phyloP scores from a whole-genome alignment of 2,113 vertebrate species.

The Hoplias malabaricus region DNA sequence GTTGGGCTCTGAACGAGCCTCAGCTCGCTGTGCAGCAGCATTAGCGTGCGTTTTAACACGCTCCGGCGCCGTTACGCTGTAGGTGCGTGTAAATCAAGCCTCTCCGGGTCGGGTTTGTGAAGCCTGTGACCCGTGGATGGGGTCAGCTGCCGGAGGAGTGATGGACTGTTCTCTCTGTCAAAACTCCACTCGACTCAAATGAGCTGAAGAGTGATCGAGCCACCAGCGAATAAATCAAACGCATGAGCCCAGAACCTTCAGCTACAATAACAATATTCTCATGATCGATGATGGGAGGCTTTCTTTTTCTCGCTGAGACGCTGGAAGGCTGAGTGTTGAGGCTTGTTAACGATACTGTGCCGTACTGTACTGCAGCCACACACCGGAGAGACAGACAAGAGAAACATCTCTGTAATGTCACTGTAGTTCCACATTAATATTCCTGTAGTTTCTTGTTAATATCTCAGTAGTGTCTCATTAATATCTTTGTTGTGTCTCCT shows the following conservation, averaged over 20 bases:
- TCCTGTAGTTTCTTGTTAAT: too few species aligned
- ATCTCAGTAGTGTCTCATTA: too few species aligned
- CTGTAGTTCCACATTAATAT: too few species aligned
- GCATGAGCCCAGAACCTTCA: slow-evolving; percentile 16
- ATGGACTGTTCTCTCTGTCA: slow-evolving; percentile 43
- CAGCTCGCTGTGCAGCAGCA: slow-evolving; percentile 33
- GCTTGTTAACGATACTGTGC: not conserved
- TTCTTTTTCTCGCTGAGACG: slow-evolving; percentile 7
- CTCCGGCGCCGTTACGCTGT: slow-evolving; percentile 49
- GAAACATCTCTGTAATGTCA: too few species aligned
- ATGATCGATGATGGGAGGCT: slow-evolving; percentile 10
- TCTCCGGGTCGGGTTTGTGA: slow-evolving; percentile 54
- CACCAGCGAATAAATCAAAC: slow-evolving; percentile 39
- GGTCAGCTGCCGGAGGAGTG: slow-evolving; percentile 49
- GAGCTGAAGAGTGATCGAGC: slow-evolving; percentile 38
- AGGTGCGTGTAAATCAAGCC: slow-evolving; percentile 59
- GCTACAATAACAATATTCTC: slow-evolving; percentile 29
- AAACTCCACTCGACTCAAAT: slow-evolving; percentile 36
- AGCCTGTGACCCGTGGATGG: slow-evolving; percentile 45
- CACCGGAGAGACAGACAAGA: too few species aligned
- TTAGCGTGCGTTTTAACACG: slow-evolving; percentile 53
- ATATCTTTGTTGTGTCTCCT: too few species aligned
- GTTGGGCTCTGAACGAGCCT: not conserved
- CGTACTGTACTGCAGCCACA: not conserved
- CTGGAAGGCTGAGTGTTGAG: not conserved